Conservation (phyloP, 2,797 vertebrate genomes). For the Cyprinodon diabolis region DNA sequence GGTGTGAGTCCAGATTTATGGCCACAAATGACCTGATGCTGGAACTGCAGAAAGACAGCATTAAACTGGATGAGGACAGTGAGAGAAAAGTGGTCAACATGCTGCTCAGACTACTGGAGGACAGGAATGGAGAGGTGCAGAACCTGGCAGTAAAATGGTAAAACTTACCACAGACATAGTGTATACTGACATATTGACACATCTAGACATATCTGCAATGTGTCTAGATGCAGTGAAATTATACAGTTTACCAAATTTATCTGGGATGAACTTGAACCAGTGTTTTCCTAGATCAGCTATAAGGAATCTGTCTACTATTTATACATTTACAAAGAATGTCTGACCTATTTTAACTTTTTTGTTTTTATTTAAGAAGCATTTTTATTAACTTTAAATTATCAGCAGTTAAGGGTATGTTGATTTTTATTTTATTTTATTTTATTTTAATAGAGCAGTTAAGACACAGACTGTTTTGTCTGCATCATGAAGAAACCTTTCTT, state of each 20-base stretch:
- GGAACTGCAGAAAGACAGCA: constrained; percentile 95
- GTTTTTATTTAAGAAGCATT: neutral
- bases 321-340: neutral
- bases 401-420: neutral
- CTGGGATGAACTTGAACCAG: neutral
- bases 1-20: constrained; percentile 86
- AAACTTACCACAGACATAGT: constrained; percentile 15
- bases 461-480: neutral
- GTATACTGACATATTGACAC: too few relatives aligned
- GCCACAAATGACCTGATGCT: constrained; percentile 97
- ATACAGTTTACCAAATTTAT: neutral
- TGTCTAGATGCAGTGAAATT: neutral
- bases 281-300: neutral
- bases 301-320: neutral
- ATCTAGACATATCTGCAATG: neutral
- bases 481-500: neutral
- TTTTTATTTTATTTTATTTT: neutral
- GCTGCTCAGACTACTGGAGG: constrained; percentile 91
- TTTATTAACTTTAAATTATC: neutral
- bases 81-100: constrained; percentile 94
- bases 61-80: constrained; percentile 95
- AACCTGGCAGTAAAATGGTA: constrained; percentile 96
- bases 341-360: neutral
- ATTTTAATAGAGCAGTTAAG: neutral
- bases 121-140: constrained; percentile 97